Conservation (phyloP, 2,113 vertebrate genomes). For the Callithrix jacchus region DNA sequence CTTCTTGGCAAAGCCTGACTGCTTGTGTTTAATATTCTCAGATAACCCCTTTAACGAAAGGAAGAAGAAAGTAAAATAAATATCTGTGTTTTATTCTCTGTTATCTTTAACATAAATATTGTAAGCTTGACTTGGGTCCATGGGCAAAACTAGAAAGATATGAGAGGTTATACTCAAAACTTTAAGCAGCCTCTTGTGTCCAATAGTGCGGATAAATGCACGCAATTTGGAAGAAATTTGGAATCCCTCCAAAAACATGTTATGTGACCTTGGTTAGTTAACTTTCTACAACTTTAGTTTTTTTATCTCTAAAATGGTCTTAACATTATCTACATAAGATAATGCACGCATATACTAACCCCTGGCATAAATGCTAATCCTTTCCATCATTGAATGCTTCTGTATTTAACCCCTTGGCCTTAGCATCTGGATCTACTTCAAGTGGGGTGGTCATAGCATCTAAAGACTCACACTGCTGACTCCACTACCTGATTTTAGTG, state of each 20-base stretch:
- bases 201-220: neutral
- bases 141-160: neutral
- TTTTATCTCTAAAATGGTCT: neutral
- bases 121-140: neutral
- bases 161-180: neutral
- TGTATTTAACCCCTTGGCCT: neutral
- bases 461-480: neutral
- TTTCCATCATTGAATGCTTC: neutral
- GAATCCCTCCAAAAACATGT: neutral
- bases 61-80: neutral
- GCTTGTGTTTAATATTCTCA: neutral
- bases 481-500: neutral
- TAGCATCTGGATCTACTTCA: neutral
- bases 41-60: neutral
- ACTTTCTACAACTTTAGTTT: neutral
- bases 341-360: neutral
- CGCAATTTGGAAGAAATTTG: neutral
- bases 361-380: neutral
- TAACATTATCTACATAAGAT: neutral
- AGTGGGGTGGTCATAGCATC: neutral
- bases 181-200: neutral
- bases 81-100: neutral
- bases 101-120: neutral
- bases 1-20: neutral
- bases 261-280: neutral